Conservation (phyloP, 2,113 vertebrate genomes). For the Agapornis roseicollis region DNA sequence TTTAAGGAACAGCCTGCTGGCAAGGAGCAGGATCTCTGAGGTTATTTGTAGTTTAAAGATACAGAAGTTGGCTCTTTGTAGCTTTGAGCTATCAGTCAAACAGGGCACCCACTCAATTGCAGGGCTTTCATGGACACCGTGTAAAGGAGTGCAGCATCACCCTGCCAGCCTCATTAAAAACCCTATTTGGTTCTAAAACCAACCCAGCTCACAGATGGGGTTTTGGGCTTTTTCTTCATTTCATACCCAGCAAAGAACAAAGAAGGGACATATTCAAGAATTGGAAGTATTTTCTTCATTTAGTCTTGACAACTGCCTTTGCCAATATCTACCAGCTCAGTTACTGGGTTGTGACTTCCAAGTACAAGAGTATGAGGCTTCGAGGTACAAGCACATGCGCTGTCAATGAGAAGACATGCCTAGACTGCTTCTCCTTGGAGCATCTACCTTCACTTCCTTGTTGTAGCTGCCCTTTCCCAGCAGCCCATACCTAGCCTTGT, state of each 20-base stretch:
- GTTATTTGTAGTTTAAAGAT: background rate
- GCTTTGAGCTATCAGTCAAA: background rate
- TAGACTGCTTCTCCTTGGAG: background rate
- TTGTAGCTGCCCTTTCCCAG: too few species aligned
- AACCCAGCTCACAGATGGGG: background rate
- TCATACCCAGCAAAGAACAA: background rate
- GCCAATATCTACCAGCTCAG: background rate
- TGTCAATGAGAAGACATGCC: background rate
- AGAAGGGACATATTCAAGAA: background rate
- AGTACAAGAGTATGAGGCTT: too few species aligned
- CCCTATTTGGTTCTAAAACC: accelerated
- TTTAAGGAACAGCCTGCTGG: background rate
- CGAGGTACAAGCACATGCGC: background rate
- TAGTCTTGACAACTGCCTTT: background rate
- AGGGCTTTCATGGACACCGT: accelerated
- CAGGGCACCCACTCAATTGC: background rate
- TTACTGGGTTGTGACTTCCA: background rate
- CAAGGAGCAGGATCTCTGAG: background rate
- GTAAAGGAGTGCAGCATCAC: background rate
- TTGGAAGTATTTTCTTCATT: background rate
- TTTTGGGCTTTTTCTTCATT: background rate
- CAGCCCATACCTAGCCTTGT: background rate
- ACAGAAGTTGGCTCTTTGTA: background rate
- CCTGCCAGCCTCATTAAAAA: background rate
- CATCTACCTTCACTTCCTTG: background rate